Evolutionary conservation across 2,797 vertebrate genomes (phyloP), one percentile per base, ranked within the genome.

Genomic region (Alosa sapidissima): DNA sequence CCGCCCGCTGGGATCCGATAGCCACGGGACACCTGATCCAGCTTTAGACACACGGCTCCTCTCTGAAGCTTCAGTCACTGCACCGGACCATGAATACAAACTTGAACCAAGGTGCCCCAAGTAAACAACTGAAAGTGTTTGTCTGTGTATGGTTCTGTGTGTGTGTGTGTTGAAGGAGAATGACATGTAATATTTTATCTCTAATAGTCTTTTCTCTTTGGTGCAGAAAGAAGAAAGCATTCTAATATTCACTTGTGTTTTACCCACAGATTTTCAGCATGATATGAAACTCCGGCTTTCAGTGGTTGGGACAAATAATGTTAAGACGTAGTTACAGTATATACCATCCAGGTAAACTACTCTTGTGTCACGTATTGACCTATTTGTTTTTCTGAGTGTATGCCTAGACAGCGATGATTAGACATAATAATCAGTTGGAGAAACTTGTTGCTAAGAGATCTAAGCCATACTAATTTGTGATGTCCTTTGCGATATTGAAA

Each of bases 11-110:
- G 55, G 89, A 91, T 85, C 81, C 85, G 89, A 90, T 88, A 87
- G 33, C 78, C 89, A 91, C 58, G 11, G 82, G 95, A 94, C 92
- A 96, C 93, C 89, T 90, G 94, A 96, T 95, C 93, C 90, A 88
- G 87, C 91, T 87, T 92, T 89, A 88, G 91, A 90, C 83, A 84
- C 85, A 55, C 85, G 86, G 84, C 45, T 28, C 0, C 84, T 86
- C 93, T 94, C 91, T 91, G 92, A 93, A 92, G 91, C 91, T 86
- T 60, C 82, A 88, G 87, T 81, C 90, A 87, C 87, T 90, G 83
- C 88, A 11, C 45, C 85, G 88, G 91, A 90, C 90, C 87, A 82
- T 88, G 93, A 94, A 93, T 92, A 93, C 88, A 91, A 91, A 87
- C 92, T 91, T 93, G 85, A 94, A 91, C 91, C 85, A 85, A 88